Conservation (phyloP, 2,888 invertebrate genomes). For the Chymomyza fuscimana region DNA sequence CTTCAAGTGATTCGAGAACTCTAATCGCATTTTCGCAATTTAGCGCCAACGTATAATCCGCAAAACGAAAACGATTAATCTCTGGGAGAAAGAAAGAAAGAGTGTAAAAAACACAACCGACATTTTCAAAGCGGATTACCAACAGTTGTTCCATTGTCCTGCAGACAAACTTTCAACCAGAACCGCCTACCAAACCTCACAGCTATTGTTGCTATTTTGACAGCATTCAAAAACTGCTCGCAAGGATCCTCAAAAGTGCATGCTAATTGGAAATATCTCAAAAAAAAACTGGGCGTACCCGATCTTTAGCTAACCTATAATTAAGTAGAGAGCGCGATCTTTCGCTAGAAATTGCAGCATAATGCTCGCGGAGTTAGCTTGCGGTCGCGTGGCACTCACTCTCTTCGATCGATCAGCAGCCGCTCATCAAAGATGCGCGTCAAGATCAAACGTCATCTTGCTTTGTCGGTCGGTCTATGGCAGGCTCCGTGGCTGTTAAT, state of each 20-base stretch:
- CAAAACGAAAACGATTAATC: constrained; percentile 67
- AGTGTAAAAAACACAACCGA: constrained; percentile 13
- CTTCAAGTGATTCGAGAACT: constrained; percentile 43
- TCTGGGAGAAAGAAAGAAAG: constrained; percentile 19
- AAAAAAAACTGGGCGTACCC: constrained; percentile 61
- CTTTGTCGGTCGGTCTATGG: constrained; percentile 54
- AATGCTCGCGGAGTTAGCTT: constrained; percentile 41
- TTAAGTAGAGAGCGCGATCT: constrained; percentile 50
- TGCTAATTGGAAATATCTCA: constrained; percentile 60
- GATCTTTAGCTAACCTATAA: constrained; percentile 74
- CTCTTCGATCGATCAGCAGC: constrained; percentile 60
- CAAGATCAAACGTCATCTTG: constrained; percentile 65
- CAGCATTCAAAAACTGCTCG: constrained; percentile 54
- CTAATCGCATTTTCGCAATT: constrained; percentile 72
- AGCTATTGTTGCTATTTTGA: constrained; percentile 77
- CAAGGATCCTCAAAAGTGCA: constrained; percentile 31
- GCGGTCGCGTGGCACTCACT: constrained; percentile 79
- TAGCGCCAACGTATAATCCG: constrained; percentile 75
- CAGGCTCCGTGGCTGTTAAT: neutral
- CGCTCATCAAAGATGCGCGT: constrained; percentile 43
- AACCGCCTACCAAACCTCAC: constrained; percentile 43
- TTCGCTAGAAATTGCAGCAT: constrained; percentile 64
- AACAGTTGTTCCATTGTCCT: constrained; percentile 66
- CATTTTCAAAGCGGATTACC: constrained; percentile 55
- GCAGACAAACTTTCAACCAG: constrained; percentile 57